Evolutionary conservation across 2,797 vertebrate genomes (phyloP), one percentile per base, ranked within the genome.

Genomic region (Choloepus didactylus): DNA sequence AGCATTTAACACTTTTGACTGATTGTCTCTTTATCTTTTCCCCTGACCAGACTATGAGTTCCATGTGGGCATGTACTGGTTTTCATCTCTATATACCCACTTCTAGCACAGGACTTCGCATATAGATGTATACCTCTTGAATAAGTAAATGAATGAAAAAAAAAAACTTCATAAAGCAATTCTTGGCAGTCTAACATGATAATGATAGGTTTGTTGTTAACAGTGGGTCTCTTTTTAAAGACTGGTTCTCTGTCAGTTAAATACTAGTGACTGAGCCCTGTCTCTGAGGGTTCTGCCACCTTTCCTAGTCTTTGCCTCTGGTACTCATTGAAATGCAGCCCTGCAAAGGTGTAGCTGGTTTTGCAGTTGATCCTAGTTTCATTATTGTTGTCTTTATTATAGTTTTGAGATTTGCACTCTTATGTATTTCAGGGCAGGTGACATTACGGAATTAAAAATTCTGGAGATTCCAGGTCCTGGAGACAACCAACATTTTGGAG

Each of bases 381-480:
- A 41, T 93, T 27, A 29, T 87, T 82, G 3, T 94, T 87, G 62
- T 14, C 72, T 70, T 38, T 73, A 1, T 72, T 96, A 41, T 10
- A 62, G 73, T 95, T 96, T 95, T 94, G 56, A 96, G 41, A 94
- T 46, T 89, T 83, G 82, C 38, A 87, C 69, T 89, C 67, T 96
- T 95, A 41, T 95, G 12, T 91, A 80, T 98, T 96, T 97, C 95
- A 99, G 99, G 98, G 99, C 99, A 94, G 99, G 99, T 97, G 99
- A 99, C 97, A 99, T 99, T 95, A 99, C 99, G 56, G 99, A 99
- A 89, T 98, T 99, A 76, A 99, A 99, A 98, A 99, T 99, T 93
- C 97, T 99, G 98, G 99, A 99, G 96, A 99, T 99, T 90, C 98
- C 98, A 10, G 97, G 98, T 25, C 97, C 97, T 0, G 98, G 98